Conservation (phyloP, 2,113 vertebrate genomes). For the western clawed frog (Xenopus tropicalis) region UCB_Xtro_10.0 CM004443.2:118761501-118762000, state of each 20-base stretch:
- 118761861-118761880: constrained; percentile 3
- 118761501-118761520: background rate
- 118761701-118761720: background rate
- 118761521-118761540: constrained; percentile 2
- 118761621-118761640: constrained; percentile 28
- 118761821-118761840: constrained; percentile 1
- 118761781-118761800: background rate
- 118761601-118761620: background rate
- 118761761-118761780: background rate
- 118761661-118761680: constrained; percentile 38
- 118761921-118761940: background rate
- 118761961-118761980: no score
- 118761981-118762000: no score
- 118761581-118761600: background rate
- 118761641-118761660: constrained; percentile 58
- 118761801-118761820: background rate
- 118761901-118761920: background rate
- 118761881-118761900: constrained; percentile 3
- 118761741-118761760: background rate
- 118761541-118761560: background rate
- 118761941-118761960: no score
- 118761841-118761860: background rate
- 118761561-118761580: background rate
- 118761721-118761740: background rate
- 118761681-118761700: background rate